phyloP scores from a whole-genome alignment of 2,797 vertebrate genomes.

The Dendrocincla fuliginosa region DNA sequence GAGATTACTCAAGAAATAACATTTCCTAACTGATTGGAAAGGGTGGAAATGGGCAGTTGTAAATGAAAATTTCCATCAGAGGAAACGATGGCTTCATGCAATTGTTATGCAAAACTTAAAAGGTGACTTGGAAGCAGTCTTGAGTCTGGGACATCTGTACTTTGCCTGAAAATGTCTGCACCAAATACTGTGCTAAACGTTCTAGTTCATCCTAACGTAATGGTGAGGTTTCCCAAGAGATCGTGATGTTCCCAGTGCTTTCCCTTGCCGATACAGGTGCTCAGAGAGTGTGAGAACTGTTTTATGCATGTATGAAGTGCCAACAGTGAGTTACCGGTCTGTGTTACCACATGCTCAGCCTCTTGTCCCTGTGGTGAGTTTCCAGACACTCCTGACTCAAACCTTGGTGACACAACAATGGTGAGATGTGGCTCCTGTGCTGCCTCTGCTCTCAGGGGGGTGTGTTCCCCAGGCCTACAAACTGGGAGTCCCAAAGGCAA shows the following conservation, averaged over 20 bases:
- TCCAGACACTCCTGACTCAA: neutral
- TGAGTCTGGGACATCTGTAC: no score
- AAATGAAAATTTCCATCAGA: neutral
- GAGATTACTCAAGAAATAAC: neutral
- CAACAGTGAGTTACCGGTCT: neutral
- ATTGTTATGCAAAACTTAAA: neutral
- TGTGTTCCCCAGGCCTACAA: neutral
- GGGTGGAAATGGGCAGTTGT: neutral
- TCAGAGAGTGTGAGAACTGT: neutral
- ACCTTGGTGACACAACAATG: rapidly evolving
- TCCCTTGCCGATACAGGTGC: rapidly evolving
- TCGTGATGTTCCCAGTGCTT: rapidly evolving
- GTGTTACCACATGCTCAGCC: neutral
- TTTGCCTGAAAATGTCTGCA: neutral
- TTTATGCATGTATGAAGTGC: rapidly evolving
- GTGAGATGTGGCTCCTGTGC: neutral
- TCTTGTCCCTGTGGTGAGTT: neutral
- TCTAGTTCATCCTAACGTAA: rapidly evolving
- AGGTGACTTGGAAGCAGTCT: neutral
- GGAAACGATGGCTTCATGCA: neutral
- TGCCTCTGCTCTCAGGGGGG: neutral
- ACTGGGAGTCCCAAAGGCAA: neutral
- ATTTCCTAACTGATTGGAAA: neutral
- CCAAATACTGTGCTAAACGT: no score
- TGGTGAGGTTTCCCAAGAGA: neutral